Conservation (phyloP, 2,797 vertebrate genomes). For the Thalassophryne amazonica region DNA sequence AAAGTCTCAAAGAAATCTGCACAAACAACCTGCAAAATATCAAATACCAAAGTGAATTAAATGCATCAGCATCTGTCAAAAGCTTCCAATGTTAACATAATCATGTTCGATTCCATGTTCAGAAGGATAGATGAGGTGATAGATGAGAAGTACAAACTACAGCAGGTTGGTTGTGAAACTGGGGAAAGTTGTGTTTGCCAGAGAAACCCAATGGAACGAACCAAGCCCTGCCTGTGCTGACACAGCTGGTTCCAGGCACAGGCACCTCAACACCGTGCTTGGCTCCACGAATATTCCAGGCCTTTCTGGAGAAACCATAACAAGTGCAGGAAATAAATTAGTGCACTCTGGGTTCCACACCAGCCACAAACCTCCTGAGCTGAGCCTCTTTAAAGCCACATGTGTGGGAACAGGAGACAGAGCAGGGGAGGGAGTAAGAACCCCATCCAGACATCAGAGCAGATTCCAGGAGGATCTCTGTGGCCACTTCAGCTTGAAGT, state of each 20-base stretch:
- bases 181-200: constrained; percentile 14
- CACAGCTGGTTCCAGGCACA: constrained; percentile 79
- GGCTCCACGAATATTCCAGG: constrained; percentile 73
- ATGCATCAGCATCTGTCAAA: constrained; percentile 30
- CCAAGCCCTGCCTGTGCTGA: constrained; percentile 79
- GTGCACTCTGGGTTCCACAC: constrained; percentile 80
- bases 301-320: constrained; percentile 88
- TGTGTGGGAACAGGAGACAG: constrained; percentile 67
- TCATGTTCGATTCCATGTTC: constrained; percentile 25
- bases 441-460: constrained; percentile 28
- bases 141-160: constrained; percentile 28
- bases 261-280: constrained; percentile 57
- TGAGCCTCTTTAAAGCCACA: constrained; percentile 70
- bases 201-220: constrained; percentile 39
- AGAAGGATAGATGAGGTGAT: constrained; percentile 52
- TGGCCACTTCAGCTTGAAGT: too few relatives aligned
- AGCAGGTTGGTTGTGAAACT: constrained; percentile 18
- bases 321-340: constrained; percentile 93
- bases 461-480: constrained; percentile 25
- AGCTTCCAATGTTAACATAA: constrained; percentile 19
- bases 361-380: constrained; percentile 63
- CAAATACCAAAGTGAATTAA: constrained; percentile 37
- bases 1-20: constrained; percentile 39
- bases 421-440: constrained; percentile 20
- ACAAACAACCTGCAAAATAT: constrained; percentile 29